Evolutionary conservation across 2,113 vertebrate genomes (phyloP).

Genomic region (Acanthochromis polyacanthus): DNA sequence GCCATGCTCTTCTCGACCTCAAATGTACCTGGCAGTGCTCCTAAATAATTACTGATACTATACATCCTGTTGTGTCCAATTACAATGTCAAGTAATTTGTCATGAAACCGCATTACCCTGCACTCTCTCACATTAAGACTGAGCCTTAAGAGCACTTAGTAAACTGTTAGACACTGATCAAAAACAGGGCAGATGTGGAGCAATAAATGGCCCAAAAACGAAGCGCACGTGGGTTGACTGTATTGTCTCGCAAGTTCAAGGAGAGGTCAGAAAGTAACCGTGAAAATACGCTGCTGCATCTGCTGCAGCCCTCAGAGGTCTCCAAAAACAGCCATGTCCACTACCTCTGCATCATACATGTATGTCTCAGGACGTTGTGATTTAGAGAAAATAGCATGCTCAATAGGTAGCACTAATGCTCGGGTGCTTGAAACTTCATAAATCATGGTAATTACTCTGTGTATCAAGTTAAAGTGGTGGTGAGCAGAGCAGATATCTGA

Average conservation of each 20-base stretch:
- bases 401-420: conserved; percentile 7
- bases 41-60: conserved; percentile 31
- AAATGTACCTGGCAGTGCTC: conserved; percentile 15
- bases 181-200: conserved; percentile 30
- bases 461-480: conserved; percentile 11
- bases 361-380: conserved; percentile 8
- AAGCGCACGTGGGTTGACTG: conserved; percentile 11
- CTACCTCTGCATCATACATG: not conserved
- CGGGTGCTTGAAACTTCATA: conserved; percentile 23
- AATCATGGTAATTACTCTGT: conserved; percentile 37
- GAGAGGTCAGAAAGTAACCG: conserved; percentile 57
- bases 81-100: conserved; percentile 23
- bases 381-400: conserved; percentile 26
- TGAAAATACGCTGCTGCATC: conserved; percentile 9
- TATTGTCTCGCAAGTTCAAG: conserved; percentile 56
- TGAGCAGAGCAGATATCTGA: not conserved
- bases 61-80: conserved; percentile 39
- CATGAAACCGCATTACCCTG: conserved; percentile 58
- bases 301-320: not conserved
- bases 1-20: conserved; percentile 35
- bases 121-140: conserved; percentile 37
- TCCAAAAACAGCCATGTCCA: not conserved
- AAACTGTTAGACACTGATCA: conserved; percentile 35
- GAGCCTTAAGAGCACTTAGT: conserved; percentile 48
- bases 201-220: conserved; percentile 19